Base-by-base conservation (phyloP, 2,888 invertebrate genomes). In the Odontothrips loti region DNA sequence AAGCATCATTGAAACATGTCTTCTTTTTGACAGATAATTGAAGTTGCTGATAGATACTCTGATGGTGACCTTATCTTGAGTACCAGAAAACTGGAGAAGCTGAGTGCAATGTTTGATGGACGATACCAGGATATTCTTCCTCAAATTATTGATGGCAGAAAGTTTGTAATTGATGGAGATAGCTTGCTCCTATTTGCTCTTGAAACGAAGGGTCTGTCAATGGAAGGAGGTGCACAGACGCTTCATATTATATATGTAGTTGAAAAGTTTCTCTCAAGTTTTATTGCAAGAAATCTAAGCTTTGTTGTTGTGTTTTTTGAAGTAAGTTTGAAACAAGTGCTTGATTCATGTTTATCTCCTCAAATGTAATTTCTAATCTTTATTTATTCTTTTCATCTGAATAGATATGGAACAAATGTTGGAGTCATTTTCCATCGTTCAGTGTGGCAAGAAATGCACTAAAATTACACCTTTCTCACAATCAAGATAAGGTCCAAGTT, bases 281-380 rank as follows among this genome's bases (percentile, higher is more conserved):
- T 81, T 47, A 27, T 48, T n/a, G 20, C 79, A 20, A 81, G 79
- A 79, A 79, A 48, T 15, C 48, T 78, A 23, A 79, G 27, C 1
- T 81, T 78, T 58, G 79, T 34, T 79, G 51, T 81, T 27, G 63
- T 81, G 9, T 81, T 79, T 79, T 81, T 48, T 27, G 58, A 81
- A 27, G 68, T 75, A 75, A 27, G 68, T 12, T 75, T 17, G 8
- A 15, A 11, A 1, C 9, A n/a, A 11, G 6, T 8, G 1, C 23
- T 27, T 75, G 11, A 20, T 20, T 20, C 17, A 58, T 58, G 12
- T 58, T 58, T 20, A 6, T 20, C 58, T 43, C 3, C 34, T 43
- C 20, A 58, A 20, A 51, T 3, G 8, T 51, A 27, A 27, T 9
- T 75, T 17, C 1, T 58, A 11, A 1, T 4, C 9, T 27, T 1